Base-by-base conservation (phyloP, 2,888 invertebrate genomes). In the Embidobia sp. region DNA sequence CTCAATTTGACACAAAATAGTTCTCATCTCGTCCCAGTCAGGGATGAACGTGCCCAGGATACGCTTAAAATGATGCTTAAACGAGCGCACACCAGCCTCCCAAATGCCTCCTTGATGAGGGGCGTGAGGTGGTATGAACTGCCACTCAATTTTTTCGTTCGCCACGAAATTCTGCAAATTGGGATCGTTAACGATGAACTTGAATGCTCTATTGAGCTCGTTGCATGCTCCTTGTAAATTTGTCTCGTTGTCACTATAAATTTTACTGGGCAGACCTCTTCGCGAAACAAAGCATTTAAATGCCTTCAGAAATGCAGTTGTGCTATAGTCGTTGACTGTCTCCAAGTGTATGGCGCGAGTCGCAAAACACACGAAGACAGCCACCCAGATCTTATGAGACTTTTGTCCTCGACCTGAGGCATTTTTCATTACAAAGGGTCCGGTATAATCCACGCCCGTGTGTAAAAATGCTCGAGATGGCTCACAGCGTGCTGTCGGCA, bases 341-440 rank as follows among this genome's bases (percentile, higher is more conserved):
- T 46, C 46, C 5, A 46, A 8, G 15, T 46, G 46, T 5, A 13
- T 27, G 8, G 49, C 49, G n/a, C n/a, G n/a, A n/a, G n/a, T n/a
- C n/a, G n/a, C n/a, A n/a, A n/a, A n/a, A n/a, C n/a, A n/a, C n/a
- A n/a, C n/a, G n/a, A n/a, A n/a, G n/a, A n/a, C n/a, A n/a, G n/a
- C n/a, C n/a, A n/a, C n/a, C n/a, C n/a, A n/a, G n/a, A n/a, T n/a
- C n/a, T n/a, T n/a, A n/a, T n/a, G n/a, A n/a, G n/a, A n/a, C n/a
- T n/a, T n/a, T n/a, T n/a, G 22, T 6, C 22, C 22, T 6, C 22
- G 3, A 4, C 22, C 22, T 6, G 3, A 22, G 3, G 22, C 22
- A 22, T 22, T 3, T 6, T 22, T 22, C 22, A 22, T 22, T 22
- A 4, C 3, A 6, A 22, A 22, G 3, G 22, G 22, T 4, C 22